Base-by-base conservation (phyloP, 1,140 invertebrate species). In the Lordiphosa mommai region DNA sequence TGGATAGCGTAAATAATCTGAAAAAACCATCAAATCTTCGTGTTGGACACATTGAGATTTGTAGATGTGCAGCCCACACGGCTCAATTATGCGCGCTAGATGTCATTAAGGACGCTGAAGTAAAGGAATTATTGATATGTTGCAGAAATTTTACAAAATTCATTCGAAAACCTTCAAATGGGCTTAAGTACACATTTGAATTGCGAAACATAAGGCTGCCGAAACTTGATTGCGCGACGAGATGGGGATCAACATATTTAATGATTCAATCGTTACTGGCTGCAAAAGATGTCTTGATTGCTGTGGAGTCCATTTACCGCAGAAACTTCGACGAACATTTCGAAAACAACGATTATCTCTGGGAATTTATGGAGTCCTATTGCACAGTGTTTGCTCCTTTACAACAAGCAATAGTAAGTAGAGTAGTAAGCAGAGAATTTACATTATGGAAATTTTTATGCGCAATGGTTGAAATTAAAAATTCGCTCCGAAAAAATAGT, bases 381-480 rank as follows among this genome's bases (percentile, higher is more conserved):
- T n/a, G n/a, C 29, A 12, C 7, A 10, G 44, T 30, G 3, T 48
- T 48, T 12, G 7, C 6, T 30, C 44, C 27, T 9, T 34, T 48
- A 10, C 27, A 48, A 16, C 4, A n/a, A n/a, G n/a, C n/a, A n/a
- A n/a, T n/a, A n/a, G n/a, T n/a, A n/a, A n/a, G n/a, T n/a, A n/a
- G n/a, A n/a, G n/a, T n/a, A n/a, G 10, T 27, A 48, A 30, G 44
- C 29, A 12, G 44, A 48, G 23, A 23, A 48, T 30, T 32, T 48
- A 16, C 44, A 48, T 33, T 48, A 48, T 16, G 29, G 44, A 30
- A 48, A 48, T 30, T 48, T 48, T 48, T 48, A 48, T 27, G 44
- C 44, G 8, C 27, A 48, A 34, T 48, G 44, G 44, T 27, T 48
- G 7, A 48, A 48, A 13, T 32, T n/a, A 3, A 48, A 6, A 29